Evolutionary conservation across 23 tunicate genomes (phyloP), one percentile per base, ranked within the genome.

Genomic region (Phallusia fumigata): DNA sequence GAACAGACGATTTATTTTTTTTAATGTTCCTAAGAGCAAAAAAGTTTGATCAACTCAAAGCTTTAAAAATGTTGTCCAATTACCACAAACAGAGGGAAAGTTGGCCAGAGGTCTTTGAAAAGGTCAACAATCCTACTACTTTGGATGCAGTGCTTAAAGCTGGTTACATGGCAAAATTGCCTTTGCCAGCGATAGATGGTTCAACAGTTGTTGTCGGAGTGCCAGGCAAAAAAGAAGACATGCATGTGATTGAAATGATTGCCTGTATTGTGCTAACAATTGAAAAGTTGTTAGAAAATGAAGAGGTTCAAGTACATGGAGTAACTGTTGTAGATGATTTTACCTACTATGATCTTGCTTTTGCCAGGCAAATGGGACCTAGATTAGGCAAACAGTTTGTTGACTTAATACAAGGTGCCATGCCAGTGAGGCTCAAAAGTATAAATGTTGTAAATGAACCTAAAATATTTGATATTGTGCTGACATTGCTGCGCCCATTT

Each of bases 11-110:
- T 65, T 36, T 13, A 6, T 88, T 88, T 51, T 50, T 88, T 16
- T 34, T 81, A 19, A 76, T 81, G 32, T 88, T 88, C 35, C 76
- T 88, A 24, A 33, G 91, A 52, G 82, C 86, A 58, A 88, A 83
- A 75, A 88, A 88, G 58, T 88, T 82, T 82, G 52, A 88, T 58
- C 91, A 88, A 13, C 72, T 74, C 32, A 88, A 76, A 65, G 91
- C 91, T 21, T 77, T 88, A 65, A 64, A 52, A 64, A 76, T 78
- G 28, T n/a, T 88, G n/a, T n/a, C n/a, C n/a, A n/a, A n/a, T n/a
- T n/a, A n/a, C n/a, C n/a, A n/a, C n/a, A n/a, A n/a, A n/a, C 31
- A 32, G 16, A 53, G 91, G 26, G 83, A 82, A 47, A 74, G 76
- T 18, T 47, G 50, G 18, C 65, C 36, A 52, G 86, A 82, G 28